Evolutionary conservation across 1,140 invertebrate genomes (phyloP).

Genomic region (Notospermus geniculatus): DNA sequence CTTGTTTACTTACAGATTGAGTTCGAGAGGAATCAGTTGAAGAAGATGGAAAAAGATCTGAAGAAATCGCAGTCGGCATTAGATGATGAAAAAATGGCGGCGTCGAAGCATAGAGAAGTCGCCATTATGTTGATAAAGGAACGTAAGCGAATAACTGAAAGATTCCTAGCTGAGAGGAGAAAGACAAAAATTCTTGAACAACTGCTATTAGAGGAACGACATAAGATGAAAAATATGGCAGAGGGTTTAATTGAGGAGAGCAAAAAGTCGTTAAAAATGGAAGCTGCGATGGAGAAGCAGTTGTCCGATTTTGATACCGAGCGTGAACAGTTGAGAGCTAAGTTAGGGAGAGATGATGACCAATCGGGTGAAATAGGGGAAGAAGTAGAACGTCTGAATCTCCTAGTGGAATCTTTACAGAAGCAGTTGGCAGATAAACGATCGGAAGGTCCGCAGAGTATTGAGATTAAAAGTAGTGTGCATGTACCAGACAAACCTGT

Average conservation of each 20-base stretch:
- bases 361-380: slow-evolving; percentile 64
- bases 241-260: slow-evolving; percentile 85
- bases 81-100: slow-evolving; percentile 72
- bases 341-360: slow-evolving; percentile 63
- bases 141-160: slow-evolving; percentile 38
- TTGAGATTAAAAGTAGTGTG: slow-evolving; percentile 39
- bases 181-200: slow-evolving; percentile 66
- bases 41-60: slow-evolving; percentile 76
- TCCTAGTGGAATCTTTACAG: slow-evolving; percentile 68
- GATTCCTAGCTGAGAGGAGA: slow-evolving; percentile 76
- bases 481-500: background rate
- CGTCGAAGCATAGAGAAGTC: slow-evolving; percentile 75
- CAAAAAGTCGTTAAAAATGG: slow-evolving; percentile 85
- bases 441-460: slow-evolving; percentile 41
- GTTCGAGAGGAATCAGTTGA: slow-evolving; percentile 69
- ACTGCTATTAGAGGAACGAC: slow-evolving; percentile 78
- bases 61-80: slow-evolving; percentile 71
- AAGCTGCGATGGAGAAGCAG: slow-evolving; percentile 84
- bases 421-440: slow-evolving; percentile 60
- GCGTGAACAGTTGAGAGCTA: slow-evolving; percentile 68
- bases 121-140: slow-evolving; percentile 54
- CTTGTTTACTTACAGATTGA: slow-evolving; percentile 58
- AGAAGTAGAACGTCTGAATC: slow-evolving; percentile 67
- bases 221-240: slow-evolving; percentile 77
- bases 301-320: slow-evolving; percentile 77